Evolutionary conservation across 2,888 invertebrate species (phyloP), one percentile per base, ranked within the genome.

Genomic region (Nomada ruficornis): DNA sequence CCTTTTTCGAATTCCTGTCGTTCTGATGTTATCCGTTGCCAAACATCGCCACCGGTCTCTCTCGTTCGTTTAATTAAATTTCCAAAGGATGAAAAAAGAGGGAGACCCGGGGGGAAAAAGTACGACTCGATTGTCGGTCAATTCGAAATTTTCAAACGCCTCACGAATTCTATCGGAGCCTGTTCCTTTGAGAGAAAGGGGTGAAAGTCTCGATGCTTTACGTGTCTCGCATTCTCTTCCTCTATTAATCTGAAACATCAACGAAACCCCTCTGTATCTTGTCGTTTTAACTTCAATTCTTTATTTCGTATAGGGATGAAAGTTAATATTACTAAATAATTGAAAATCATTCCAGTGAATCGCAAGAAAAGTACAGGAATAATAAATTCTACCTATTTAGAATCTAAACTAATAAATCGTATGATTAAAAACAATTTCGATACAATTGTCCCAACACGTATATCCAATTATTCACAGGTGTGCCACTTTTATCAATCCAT

Each of bases 51-150:
- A 20, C 20, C 29, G 55, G 70, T 65, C 20, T 26, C 77, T 44
- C 78, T 55, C 62, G 26, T 68, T 29, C 68, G 62, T 71, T 80
- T 80, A 80, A 80, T 80, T 80, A 80, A 80, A 80, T 72, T 72
- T 80, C 63, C 60, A 67, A 72, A 20, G 29, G 50, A 20, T 47
- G 2, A 29, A 20, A 9, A 10, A 18, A 55, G 3, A 4, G 59
- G 26, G 50, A 13, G n/a, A 18, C 57, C 4, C 9, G 10, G 13
- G 47, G 42, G 74, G 59, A 29, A 29, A 63, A 76, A 23, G 50
- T 67, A 15, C 54, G 29, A 18, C 47, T 47, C 55, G 80, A 71
- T 76, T 55, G 71, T 55, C n/a, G 50, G 55, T 57, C 67, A 44
- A 78, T 80, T 57, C 29, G 15, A 52, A 44, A 72, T 80, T 72